phyloP scores from a whole-genome alignment of 2,888 invertebrate genomes.

The Timema cristinae region DNA sequence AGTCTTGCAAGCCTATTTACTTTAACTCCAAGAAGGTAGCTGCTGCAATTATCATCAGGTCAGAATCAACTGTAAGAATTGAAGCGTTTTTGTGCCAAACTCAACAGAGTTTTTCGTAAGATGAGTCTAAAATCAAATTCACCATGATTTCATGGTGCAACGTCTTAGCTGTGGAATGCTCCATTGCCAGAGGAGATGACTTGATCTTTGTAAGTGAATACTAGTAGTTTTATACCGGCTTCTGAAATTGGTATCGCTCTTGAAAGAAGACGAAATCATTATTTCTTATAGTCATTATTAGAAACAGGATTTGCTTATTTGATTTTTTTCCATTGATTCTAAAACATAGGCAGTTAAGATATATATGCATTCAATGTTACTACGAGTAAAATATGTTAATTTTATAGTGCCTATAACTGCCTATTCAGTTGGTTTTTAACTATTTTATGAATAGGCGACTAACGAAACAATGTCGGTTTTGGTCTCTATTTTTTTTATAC shows the following conservation, averaged over 20 bases:
- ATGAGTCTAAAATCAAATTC: background rate
- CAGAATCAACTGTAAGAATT: slow-evolving; percentile 7
- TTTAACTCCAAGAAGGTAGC: slow-evolving; percentile 3
- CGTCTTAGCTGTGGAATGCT: background rate
- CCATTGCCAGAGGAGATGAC: background rate
- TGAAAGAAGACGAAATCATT: background rate
- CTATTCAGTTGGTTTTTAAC: too few relatives aligned
- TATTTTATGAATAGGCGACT: too few relatives aligned
- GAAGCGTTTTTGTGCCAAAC: background rate
- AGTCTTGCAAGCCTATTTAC: slow-evolving; percentile 8
- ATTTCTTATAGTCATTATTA: background rate
- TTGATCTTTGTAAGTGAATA: slow-evolving; percentile 8
- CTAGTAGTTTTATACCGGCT: background rate
- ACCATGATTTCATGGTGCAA: slow-evolving; percentile 6
- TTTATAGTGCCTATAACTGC: too few relatives aligned
- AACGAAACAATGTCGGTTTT: too few relatives aligned
- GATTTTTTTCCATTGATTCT: too few relatives aligned
- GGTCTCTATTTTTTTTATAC: too few relatives aligned
- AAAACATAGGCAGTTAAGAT: too few relatives aligned
- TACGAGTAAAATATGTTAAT: too few relatives aligned
- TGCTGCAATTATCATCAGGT: slow-evolving; percentile 9
- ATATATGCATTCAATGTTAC: too few relatives aligned
- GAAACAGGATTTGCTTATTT: background rate
- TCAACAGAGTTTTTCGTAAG: slow-evolving; percentile 10
- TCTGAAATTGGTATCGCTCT: background rate